Percentiles rank a stretch among this genome's conserved stretches.
Conservation (phyloP, 2,888 invertebrate species). For the Cataglyphis cursor region DNA sequence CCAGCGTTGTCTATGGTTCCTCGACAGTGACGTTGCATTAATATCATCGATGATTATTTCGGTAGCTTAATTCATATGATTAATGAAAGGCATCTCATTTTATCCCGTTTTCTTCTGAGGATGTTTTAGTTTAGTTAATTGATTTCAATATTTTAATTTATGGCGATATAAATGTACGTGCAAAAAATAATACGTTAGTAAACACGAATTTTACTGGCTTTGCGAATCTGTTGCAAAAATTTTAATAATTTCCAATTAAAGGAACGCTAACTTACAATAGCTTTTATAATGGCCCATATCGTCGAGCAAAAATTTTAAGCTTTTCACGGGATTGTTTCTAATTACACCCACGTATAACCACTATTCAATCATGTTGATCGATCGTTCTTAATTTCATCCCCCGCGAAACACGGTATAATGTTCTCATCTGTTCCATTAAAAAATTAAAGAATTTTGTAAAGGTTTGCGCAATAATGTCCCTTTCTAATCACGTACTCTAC, state of each 20-base stretch:
- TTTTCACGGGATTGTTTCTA: conserved; percentile 47
- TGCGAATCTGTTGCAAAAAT: conserved; percentile 58
- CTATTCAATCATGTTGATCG: conserved; percentile 28
- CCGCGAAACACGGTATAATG: conserved; percentile 10
- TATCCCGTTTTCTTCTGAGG: neutral
- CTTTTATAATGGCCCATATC: conserved; percentile 50
- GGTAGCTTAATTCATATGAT: conserved; percentile 34
- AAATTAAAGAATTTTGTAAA: conserved; percentile 3
- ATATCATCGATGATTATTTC: conserved; percentile 34
- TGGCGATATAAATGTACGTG: neutral
- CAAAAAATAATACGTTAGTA: neutral
- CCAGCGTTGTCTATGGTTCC: conserved; percentile 21
- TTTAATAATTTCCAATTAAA: conserved; percentile 60
- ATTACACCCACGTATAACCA: conserved; percentile 34
- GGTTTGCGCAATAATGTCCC: neutral
- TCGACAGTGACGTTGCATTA: conserved; percentile 29
- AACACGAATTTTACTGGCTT: conserved; percentile 55
- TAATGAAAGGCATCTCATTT: conserved; percentile 6
- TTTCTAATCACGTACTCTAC: neutral
- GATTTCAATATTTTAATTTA: conserved; percentile 5
- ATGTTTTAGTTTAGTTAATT: neutral
- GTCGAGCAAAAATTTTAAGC: conserved; percentile 63
- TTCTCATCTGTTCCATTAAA: neutral
- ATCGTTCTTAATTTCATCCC: conserved; percentile 37
- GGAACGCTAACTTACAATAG: conserved; percentile 52